Evolutionary conservation across 2,797 vertebrate genomes (phyloP), one percentile per base, ranked within the genome.

Genomic region (Thunnus albacares): DNA sequence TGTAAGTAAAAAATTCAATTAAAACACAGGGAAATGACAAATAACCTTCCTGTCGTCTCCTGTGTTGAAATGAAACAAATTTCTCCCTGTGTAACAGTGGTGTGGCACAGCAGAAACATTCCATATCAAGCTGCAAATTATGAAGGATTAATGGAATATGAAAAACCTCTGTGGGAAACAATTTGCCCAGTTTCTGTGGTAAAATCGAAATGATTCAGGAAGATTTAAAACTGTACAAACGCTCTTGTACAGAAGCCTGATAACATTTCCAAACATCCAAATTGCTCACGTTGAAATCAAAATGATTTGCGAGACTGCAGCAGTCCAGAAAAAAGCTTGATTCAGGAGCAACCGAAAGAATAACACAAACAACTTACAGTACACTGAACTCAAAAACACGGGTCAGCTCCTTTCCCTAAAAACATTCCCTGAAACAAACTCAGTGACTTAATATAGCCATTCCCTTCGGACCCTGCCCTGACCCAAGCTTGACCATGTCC

Each of bases 391-490:
- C 90, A 90, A 90, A 94, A 92, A 88, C 86, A 88, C 60, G 83
- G 94, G 93, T 96, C 94, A 94, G 90, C 91, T 85, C 66, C 90
- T 93, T 94, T 93, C 93, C 91, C 87, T 79, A 75, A 91, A 94
- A 95, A 95, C 94, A 95, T 95, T 94, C 87, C 93, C 89, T 88
- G 87, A 94, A 94, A 94, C 91, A 95, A 95, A 95, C 93, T 94
- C 91, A 63, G 90, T 79, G 89, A 93, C 94, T 95, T 93, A 93
- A 94, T 95, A 90, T 95, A 94, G 94, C 92, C 71, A 13, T 90
- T 94, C 87, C 93, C 91, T 74, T n/a, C 74, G 92, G 93, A 95
- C 93, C 89, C 91, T 86, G 92, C 88, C 91, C 90, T 95, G 95
- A 94, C 95, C 95, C 90, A 70, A 65, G 81, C 70, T 53, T 92